Evolutionary conservation across 1,140 invertebrate genomes (phyloP).

Genomic region (Penaeus vannamei): DNA sequence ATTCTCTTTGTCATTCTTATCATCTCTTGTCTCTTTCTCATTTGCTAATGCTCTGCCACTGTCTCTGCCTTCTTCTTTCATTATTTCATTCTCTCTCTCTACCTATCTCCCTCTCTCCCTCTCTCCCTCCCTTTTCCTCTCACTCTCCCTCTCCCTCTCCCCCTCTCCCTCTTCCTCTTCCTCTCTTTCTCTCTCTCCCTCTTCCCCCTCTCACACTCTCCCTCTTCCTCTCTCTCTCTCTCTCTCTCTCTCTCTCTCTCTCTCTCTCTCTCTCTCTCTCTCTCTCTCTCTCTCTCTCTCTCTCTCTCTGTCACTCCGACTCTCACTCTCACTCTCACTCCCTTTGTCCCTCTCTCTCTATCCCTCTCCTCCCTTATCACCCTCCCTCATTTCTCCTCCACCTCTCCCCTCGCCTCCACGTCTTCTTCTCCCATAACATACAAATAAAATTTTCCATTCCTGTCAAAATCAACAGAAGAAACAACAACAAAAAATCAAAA

Average conservation of each 20-base stretch:
- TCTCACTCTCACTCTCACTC: background rate
- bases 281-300: background rate
- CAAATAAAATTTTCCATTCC: too few relatives aligned
- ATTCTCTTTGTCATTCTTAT: background rate
- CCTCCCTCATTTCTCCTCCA: background rate
- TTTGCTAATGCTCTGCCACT: background rate
- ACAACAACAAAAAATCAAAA: too few relatives aligned
- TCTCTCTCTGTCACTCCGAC: background rate
- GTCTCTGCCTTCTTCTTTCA: background rate
- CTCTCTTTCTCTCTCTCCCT: background rate
- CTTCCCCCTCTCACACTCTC: background rate
- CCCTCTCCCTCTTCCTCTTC: background rate
- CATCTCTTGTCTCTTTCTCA: constrained; percentile 6
- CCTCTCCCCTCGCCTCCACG: background rate
- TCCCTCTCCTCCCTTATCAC: background rate
- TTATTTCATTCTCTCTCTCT: background rate
- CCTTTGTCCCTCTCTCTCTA: background rate
- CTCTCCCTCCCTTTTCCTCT: background rate
- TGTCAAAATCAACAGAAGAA: too few relatives aligned
- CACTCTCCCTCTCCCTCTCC: background rate
- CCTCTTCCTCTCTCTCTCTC: background rate
- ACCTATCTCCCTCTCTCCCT: background rate
- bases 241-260: background rate
- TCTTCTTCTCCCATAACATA: too few relatives aligned
- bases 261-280: constrained; percentile 13